phyloP scores from a whole-genome alignment of 2,888 invertebrate genomes.

The Celastrina argiolus region DNA sequence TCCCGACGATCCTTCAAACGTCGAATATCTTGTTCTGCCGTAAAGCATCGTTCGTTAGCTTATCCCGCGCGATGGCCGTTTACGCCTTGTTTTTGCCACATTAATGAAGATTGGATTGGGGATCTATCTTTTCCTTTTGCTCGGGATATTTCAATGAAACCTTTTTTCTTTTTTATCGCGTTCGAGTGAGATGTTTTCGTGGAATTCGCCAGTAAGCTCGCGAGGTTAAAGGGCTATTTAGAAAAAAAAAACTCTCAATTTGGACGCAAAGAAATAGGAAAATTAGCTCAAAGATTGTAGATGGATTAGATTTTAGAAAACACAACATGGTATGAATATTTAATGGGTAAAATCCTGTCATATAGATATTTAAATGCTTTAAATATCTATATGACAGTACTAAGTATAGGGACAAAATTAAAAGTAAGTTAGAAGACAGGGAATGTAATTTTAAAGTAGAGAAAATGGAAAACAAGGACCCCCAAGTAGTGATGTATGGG shows the following conservation, averaged over 20 bases:
- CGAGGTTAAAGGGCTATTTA: background rate
- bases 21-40: background rate
- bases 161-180: conserved; percentile 9
- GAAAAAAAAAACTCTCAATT: background rate
- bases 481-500: too few species aligned
- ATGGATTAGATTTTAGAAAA: background rate
- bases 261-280: background rate
- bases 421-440: too few species aligned
- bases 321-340: background rate
- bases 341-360: too few species aligned
- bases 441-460: too few species aligned
- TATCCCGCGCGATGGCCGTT: conserved; percentile 17
- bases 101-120: conserved; percentile 40
- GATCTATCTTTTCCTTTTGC: conserved; percentile 32
- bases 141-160: conserved; percentile 29
- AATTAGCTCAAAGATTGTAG: background rate
- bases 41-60: conserved; percentile 23
- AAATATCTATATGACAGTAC: too few species aligned
- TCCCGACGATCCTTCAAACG: background rate
- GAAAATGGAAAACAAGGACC: too few species aligned
- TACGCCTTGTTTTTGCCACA: conserved; percentile 33
- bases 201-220: background rate
- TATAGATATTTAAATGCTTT: too few species aligned
- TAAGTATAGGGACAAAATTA: too few species aligned
- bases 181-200: background rate